Evolutionary conservation across 2,113 vertebrate species (phyloP), one percentile per base, ranked within the genome.

Genomic region (Zapornia atra): DNA sequence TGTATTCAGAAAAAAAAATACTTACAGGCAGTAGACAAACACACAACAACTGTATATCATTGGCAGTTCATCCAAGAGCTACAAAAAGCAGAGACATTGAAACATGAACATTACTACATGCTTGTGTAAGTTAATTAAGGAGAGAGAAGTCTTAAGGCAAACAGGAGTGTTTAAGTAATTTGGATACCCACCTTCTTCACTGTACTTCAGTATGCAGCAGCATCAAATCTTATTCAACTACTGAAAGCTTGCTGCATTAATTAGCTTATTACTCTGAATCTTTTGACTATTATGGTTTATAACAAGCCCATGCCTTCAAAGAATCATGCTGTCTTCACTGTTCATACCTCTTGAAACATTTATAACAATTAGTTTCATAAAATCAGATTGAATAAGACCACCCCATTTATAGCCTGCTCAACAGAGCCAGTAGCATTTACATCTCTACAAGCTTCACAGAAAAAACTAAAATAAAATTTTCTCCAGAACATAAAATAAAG

Each of bases 11-110:
- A 84, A 90, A 86, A 76, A 46, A 81, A 97, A 61, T 96, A 99
- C 99, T 99, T 98, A 99, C 99, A 99, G 98, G 97, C 99, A 99
- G 98, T 99, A 99, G 91, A 99, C 99, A 97, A 99, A 99, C 66
- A 99, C 94, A 79, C 99, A 99, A 91, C 99, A 99, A 93, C 99
- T 99, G 98, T 99, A 99, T 97, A 99, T 99, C 99, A 99, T 99
- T 57, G 99, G 99, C 96, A 99, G 97, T 94, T 99, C 99, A 82
- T 99, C 99, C 98, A 99, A 97, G 57, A 99, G 98, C 99, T 99
- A 92, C 48, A 97, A 97, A 97, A 94, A 94, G 87, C 72, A 97
- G 82, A 97, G 68, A 96, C 29, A 97, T 51, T 61, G 80, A 92
- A 95, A 87, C 57, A 78, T 95, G 68, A 96, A 81, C 94, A 82